Evolutionary conservation across 2,797 vertebrate species (phyloP), one percentile per base, ranked within the genome.

Genomic region (Argyrosomus regius): DNA sequence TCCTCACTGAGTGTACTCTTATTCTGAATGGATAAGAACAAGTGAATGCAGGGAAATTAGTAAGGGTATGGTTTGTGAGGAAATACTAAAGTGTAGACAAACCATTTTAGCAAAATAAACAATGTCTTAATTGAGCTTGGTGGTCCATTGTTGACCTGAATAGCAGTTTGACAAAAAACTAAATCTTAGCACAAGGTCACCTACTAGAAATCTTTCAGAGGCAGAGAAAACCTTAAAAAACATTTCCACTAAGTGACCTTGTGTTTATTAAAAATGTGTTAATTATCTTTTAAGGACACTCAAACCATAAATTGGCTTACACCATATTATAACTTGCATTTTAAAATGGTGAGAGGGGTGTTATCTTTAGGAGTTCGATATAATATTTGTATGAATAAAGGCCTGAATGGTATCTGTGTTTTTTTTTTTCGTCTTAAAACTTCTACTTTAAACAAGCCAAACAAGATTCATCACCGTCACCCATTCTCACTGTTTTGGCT

Each of bases 1-100:
- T 91, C 78, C 72, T 89, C 81, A 72, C 61, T 53, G 10, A 68
- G 61, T 81, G 78, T 80, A 24, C 80, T 48, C 26, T 73, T 69
- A 77, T 72, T 84, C 59, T 50, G 63, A 67, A 87, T 64, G 64
- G 75, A 59, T 39, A 72, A 53, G 57, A 69, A 70, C 35, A 65
- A 62, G 60, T 46, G 50, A 82, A 81, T 67, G 43, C 49, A 48
- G 64, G n/a, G 43, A 70, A 63, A 54, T 53, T 46, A 61, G 69
- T 45, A 65, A 71, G n/a, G 39, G 41, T 45, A 73, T 45, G 22
- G 43, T 56, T 57, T 63, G 17, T 56, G 43, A 81, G 43, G n/a
- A 69, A 69, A 59, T 67, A 46, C 28, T 35, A 16, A 59, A 48
- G 57, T 66, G 14, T 50, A 46, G 52, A 3, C 26, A 22, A 67